Evolutionary conservation across 2,113 vertebrate genomes (phyloP).

Genomic region (Capra hircus): DNA sequence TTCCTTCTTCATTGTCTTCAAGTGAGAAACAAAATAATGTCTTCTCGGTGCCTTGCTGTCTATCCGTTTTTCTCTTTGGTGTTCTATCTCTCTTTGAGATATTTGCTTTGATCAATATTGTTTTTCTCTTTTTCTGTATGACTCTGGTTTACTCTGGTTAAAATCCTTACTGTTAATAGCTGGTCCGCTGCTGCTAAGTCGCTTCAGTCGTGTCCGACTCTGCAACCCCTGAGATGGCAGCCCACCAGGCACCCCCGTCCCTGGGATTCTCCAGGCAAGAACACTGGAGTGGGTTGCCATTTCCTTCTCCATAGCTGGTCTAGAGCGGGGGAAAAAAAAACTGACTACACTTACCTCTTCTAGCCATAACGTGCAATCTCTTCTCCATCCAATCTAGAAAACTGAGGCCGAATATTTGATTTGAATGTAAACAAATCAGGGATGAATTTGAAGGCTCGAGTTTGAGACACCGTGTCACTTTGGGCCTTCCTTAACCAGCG

Average conservation of each 20-base stretch:
- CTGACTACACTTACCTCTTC: background rate
- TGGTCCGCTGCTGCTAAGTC: no score
- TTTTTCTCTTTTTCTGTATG: background rate
- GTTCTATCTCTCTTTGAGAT: background rate
- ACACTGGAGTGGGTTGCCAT: no score
- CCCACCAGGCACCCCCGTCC: no score
- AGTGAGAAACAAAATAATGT: background rate
- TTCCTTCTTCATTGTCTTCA: background rate
- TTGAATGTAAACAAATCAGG: background rate
- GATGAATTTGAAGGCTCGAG: background rate
- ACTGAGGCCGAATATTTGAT: background rate
- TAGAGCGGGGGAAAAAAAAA: rapidly evolving
- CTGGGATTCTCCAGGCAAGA: no score
- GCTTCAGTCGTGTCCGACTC: no score
- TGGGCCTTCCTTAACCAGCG: no score
- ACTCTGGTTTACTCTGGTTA: background rate
- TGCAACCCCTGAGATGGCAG: no score
- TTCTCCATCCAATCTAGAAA: background rate
- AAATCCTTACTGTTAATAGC: background rate
- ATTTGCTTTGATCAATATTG: background rate
- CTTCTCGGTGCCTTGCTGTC: background rate
- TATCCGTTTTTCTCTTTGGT: background rate
- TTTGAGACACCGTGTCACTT: rapidly evolving
- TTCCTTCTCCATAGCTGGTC: no score
- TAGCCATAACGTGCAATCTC: background rate